phyloP scores from a whole-genome alignment of 2,797 vertebrate species.

The Chrosomus eos region DNA sequence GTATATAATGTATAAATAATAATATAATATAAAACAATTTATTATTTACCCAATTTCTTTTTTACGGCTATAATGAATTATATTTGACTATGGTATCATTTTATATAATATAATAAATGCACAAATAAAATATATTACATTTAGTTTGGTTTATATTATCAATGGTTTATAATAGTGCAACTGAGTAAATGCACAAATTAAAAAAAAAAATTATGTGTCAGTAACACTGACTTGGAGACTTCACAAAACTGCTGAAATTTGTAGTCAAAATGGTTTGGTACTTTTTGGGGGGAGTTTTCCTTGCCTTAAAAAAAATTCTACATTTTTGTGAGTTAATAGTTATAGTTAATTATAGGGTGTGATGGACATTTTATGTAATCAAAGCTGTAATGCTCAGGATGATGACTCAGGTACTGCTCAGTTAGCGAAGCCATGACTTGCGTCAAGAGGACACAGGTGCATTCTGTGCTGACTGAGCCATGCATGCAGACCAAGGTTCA shows the following conservation, averaged over 20 bases:
- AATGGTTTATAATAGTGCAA: neutral
- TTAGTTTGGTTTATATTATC: neutral
- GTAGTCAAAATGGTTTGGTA: neutral
- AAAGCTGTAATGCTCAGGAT: neutral
- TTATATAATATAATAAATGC: neutral
- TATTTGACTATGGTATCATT: no score
- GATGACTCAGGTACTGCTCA: constrained; percentile 5
- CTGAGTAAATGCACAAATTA: neutral
- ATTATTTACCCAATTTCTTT: neutral
- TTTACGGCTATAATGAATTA: neutral
- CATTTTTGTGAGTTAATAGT: neutral
- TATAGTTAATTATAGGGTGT: constrained; percentile 15
- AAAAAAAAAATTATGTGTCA: neutral
- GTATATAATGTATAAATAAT: neutral
- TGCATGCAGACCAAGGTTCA: constrained; percentile 32
- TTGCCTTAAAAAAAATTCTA: neutral
- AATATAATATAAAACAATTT: neutral
- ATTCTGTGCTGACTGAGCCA: constrained; percentile 36
- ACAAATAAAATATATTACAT: neutral
- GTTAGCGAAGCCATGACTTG: neutral
- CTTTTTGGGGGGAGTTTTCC: neutral
- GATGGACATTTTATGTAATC: constrained; percentile 13
- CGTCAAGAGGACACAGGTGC: constrained; percentile 41
- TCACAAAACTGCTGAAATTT: neutral
- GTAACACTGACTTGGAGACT: neutral